A percentile compares a stretch with the other conserved stretches of the same genome.
phyloP scores from a whole-genome alignment of 1,140 invertebrate species.

The Drosophila varians region DNA sequence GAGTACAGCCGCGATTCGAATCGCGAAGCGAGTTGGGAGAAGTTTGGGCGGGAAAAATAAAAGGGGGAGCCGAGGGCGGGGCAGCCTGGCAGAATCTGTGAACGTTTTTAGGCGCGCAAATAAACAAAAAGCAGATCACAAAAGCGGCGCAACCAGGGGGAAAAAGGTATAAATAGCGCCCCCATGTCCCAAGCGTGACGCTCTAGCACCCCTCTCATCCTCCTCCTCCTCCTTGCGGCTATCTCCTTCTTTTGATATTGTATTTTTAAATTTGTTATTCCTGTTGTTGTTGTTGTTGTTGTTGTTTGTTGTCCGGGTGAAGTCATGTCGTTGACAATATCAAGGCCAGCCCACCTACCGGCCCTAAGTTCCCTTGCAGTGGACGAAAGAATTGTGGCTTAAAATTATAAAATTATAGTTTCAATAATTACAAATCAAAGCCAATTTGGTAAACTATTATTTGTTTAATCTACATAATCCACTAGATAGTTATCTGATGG shows the following conservation, averaged over 20 bases:
- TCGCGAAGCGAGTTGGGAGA: slow-evolving; percentile 13
- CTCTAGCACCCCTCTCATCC: slow-evolving; percentile 1
- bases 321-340: slow-evolving; percentile 72
- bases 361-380: slow-evolving; percentile 1
- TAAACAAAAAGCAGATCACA: slow-evolving; percentile 49
- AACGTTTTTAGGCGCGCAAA: slow-evolving; percentile 59
- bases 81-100: slow-evolving; percentile 5
- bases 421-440: not conserved
- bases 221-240: not conserved
- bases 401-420: not conserved
- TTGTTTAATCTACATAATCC: not conserved
- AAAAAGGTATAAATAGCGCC: slow-evolving; percentile 60
- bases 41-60: not conserved
- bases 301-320: slow-evolving; percentile 39
- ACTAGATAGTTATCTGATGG: no score
- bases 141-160: slow-evolving; percentile 3
- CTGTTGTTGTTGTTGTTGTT: slow-evolving; percentile 40
- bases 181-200: slow-evolving; percentile 44
- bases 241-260: slow-evolving; percentile 23
- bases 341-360: slow-evolving; percentile 56
- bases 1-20: slow-evolving; percentile 40
- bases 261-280: slow-evolving; percentile 43
- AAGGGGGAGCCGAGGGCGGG: not conserved
- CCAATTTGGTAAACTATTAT: not conserved
- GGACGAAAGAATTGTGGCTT: not conserved